These are phyloP conservation scores for Euglossa dilemma DNA, from an alignment of 1,140 invertebrate species.

Conservation along the genomic window DNA sequence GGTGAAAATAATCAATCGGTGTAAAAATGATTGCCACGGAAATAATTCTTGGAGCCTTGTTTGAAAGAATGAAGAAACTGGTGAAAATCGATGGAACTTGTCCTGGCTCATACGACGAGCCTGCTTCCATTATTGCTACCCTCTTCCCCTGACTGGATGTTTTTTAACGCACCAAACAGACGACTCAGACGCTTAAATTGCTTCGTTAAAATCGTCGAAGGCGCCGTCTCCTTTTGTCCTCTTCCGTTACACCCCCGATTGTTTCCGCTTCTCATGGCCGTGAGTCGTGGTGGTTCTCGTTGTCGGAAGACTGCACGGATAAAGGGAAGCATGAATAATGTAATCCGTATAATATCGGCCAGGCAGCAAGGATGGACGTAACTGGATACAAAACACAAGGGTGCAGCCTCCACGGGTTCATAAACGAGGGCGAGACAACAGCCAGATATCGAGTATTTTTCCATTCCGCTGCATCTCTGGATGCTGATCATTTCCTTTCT, in stretches of 20 bases:
- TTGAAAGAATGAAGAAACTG: too few relatives aligned
- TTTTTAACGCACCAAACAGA: constrained; percentile 52
- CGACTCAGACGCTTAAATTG: constrained; percentile 64
- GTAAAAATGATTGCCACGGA: too few relatives aligned
- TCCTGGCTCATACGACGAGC: constrained; percentile 24
- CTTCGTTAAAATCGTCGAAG: constrained; percentile 63
- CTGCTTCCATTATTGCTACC: constrained; percentile 46
- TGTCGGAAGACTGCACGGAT: constrained; percentile 51
- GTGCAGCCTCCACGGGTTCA: constrained; percentile 43
- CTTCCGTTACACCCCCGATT: constrained; percentile 4
- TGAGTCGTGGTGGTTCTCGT: constrained; percentile 18
- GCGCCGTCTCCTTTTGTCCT: constrained; percentile 52
- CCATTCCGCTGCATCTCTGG: constrained; percentile 24
- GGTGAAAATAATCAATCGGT: too few relatives aligned
- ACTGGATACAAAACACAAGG: constrained; percentile 55
- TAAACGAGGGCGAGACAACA: constrained; percentile 47
- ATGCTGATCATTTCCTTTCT: constrained; percentile 7
- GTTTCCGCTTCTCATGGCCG: background rate
- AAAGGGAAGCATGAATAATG: constrained; percentile 67
- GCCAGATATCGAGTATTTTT: constrained; percentile 49
- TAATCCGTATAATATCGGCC: constrained; percentile 63
- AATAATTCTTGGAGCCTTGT: too few relatives aligned
- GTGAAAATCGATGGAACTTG: background rate
- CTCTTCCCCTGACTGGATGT: background rate
- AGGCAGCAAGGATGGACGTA: constrained; percentile 42